These are phyloP conservation scores for Podiceps cristatus DNA, from an alignment of 2,113 vertebrate genomes.

Conservation along the genomic window DNA sequence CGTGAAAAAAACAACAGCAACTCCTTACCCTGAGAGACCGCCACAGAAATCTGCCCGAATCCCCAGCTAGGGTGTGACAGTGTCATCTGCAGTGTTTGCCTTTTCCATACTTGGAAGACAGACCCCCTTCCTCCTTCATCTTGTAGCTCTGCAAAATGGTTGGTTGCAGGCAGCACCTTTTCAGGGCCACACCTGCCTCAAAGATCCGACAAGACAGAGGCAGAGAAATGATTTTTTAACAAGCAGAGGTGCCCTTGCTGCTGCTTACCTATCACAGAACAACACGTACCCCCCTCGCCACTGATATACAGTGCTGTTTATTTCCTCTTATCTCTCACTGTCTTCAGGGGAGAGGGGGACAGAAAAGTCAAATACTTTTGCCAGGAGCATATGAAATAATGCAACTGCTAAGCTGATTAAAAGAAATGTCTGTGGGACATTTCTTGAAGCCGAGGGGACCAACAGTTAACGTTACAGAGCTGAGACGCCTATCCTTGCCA, in stretches of 20 bases:
- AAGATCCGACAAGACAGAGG: not conserved
- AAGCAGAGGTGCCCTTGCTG: not conserved
- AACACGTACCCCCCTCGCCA: rapidly evolving
- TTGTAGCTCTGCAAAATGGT: not conserved
- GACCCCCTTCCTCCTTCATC: not conserved
- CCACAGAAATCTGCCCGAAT: rapidly evolving
- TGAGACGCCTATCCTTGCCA: rapidly evolving
- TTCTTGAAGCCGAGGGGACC: not conserved
- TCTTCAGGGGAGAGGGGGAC: not conserved
- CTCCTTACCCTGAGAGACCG: not conserved
- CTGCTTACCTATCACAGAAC: not conserved
- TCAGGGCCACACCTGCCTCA: not conserved
- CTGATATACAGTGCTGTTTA: not conserved
- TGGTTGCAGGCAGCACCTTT: not conserved
- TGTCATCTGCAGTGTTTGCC: not conserved
- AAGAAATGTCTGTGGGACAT: not conserved
- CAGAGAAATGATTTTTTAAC: not conserved
- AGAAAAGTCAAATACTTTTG: not conserved
- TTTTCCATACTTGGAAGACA: not conserved
- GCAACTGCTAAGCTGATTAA: not conserved
- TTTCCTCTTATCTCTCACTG: not conserved
- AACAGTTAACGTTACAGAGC: not conserved
- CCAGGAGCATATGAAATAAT: not conserved
- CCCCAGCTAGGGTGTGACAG: not conserved
- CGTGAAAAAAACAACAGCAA: not conserved